These are phyloP conservation scores for Asteroscopus sphinx DNA, from an alignment of 2,888 invertebrate genomes.

Conservation along the genomic window DNA sequence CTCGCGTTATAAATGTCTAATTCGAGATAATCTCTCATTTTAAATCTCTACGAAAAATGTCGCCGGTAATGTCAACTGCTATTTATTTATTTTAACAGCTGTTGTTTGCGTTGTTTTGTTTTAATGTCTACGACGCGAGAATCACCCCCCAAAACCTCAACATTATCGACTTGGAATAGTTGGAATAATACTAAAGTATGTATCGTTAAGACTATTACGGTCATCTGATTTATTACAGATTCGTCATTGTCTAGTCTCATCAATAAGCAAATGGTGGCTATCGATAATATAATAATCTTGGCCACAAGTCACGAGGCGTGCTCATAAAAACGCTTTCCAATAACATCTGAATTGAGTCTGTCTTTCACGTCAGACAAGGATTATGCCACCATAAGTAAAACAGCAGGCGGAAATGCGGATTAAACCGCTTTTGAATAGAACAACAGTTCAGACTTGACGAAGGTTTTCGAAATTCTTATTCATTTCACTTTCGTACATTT, in stretches of 20 bases:
- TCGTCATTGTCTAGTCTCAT: constrained; percentile 42
- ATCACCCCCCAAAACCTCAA: no score
- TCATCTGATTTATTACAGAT: constrained; percentile 34
- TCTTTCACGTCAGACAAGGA: neutral
- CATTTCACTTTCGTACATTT: neutral
- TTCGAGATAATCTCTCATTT: no score
- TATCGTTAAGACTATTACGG: constrained; percentile 23
- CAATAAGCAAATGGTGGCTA: constrained; percentile 33
- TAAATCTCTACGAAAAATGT: no score
- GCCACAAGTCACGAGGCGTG: constrained; percentile 4
- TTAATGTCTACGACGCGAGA: no score
- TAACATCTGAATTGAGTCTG: neutral
- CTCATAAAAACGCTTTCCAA: constrained; percentile 8
- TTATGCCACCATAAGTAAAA: neutral
- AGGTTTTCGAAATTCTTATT: neutral
- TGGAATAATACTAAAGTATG: no score
- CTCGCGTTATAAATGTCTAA: no score
- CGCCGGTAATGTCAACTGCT: no score
- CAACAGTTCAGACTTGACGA: no score
- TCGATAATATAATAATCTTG: constrained; percentile 20
- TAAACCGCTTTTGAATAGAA: no score
- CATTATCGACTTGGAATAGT: constrained; percentile 2
- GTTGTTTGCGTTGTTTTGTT: no score
- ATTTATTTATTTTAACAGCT: no score
- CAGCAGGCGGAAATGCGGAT: no score